Evolutionary conservation across 1,140 invertebrate species (phyloP).

Genomic region (Euwallacea similis): DNA sequence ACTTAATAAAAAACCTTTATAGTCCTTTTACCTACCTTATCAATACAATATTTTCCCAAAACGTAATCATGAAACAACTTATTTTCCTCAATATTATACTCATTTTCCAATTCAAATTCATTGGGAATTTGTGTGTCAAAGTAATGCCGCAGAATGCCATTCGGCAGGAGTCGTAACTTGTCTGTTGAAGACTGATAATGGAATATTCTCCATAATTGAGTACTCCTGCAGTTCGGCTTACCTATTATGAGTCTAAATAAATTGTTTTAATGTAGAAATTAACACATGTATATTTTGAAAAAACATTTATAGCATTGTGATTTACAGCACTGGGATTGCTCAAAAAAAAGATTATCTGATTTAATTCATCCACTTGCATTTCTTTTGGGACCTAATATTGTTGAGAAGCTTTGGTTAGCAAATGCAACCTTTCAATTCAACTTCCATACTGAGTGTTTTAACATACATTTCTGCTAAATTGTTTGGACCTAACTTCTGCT

Average conservation of each 20-base stretch:
- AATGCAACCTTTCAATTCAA: no score
- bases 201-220: slow-evolving; percentile 72
- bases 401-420: no score
- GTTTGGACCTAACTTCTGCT: no score
- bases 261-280: no score
- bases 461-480: no score
- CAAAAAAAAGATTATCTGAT: no score
- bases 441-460: no score
- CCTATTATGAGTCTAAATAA: slow-evolving; percentile 61
- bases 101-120: slow-evolving; percentile 54
- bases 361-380: no score
- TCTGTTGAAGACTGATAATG: slow-evolving; percentile 63
- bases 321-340: no score
- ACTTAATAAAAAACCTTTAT: not conserved
- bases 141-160: slow-evolving; percentile 72
- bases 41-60: slow-evolving; percentile 75
- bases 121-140: slow-evolving; percentile 58
- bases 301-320: no score
- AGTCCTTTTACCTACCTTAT: slow-evolving; percentile 61
- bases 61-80: slow-evolving; percentile 69
- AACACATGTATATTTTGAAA: no score
- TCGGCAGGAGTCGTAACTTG: slow-evolving; percentile 65
- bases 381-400: no score
- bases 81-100: slow-evolving; percentile 55
- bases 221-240: slow-evolving; percentile 68